Conservation (phyloP, 2,797 vertebrate genomes). For the Scolopax rusticola region DNA sequence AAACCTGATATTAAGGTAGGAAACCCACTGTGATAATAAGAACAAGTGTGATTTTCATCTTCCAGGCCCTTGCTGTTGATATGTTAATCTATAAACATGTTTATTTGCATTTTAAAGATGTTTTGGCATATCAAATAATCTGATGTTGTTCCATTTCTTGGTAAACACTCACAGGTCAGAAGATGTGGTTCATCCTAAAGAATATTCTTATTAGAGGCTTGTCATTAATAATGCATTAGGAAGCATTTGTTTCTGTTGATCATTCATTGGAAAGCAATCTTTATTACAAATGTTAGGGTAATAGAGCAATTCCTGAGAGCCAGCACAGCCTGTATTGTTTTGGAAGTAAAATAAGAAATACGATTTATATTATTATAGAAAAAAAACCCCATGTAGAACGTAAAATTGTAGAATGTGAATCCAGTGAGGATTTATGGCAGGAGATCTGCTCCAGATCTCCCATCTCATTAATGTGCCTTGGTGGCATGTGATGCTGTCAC, state of each 20-base stretch:
- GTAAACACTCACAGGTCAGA: not conserved
- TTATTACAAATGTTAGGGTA: not conserved
- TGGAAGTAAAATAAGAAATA: not conserved
- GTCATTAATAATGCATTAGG: not conserved
- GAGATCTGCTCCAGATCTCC: fast-evolving
- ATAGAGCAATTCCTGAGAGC: not conserved
- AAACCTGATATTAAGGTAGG: not conserved
- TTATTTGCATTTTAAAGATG: not conserved
- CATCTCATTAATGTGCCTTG: not conserved
- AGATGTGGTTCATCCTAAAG: not conserved
- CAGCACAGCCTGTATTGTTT: not conserved
- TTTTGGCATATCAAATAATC: not conserved
- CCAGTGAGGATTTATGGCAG: not conserved
- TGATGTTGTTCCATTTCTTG: not conserved
- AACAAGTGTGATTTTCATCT: not conserved
- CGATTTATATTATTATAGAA: not conserved
- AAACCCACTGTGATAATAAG: not conserved
- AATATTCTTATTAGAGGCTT: not conserved
- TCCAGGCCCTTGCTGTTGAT: not conserved
- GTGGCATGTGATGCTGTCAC: not conserved
- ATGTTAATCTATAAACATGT: not conserved
- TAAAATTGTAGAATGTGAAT: not conserved
- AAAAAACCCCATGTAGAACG: not conserved
- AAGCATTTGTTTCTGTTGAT: conserved; percentile 12
- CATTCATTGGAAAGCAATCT: not conserved